Evolutionary conservation across 2,797 vertebrate genomes (phyloP).

Genomic region (Periophthalmus magnuspinnatus): DNA sequence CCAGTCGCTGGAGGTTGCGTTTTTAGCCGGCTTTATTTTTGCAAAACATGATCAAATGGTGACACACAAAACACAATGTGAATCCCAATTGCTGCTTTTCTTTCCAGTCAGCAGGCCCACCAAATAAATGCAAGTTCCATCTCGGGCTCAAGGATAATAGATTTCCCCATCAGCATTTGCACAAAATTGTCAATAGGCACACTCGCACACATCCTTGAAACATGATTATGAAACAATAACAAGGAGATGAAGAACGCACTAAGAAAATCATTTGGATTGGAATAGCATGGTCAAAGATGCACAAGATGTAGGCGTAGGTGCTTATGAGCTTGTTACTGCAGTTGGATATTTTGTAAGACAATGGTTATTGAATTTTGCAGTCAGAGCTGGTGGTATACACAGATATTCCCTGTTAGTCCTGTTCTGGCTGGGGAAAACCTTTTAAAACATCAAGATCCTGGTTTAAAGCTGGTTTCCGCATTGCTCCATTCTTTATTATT

Average conservation of each 20-base stretch:
- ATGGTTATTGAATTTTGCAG: not conserved
- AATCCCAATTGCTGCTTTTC: slow-evolving; percentile 26
- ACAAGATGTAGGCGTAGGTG: slow-evolving; percentile 25
- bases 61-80: slow-evolving; percentile 17
- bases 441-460: not conserved
- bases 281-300: slow-evolving; percentile 8
- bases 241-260: slow-evolving; percentile 29
- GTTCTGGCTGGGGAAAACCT: not conserved
- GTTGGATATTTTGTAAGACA: slow-evolving; percentile 39
- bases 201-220: slow-evolving; percentile 52
- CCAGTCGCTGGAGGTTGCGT: not conserved
- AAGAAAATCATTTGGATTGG: slow-evolving; percentile 42
- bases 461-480: not conserved
- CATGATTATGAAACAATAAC: slow-evolving; percentile 63
- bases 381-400: not conserved
- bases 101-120: slow-evolving; percentile 23
- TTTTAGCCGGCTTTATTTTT: slow-evolving; percentile 10
- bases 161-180: slow-evolving; percentile 48
- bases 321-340: slow-evolving; percentile 40
- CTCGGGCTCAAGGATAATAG: slow-evolving; percentile 39
- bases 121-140: slow-evolving; percentile 40
- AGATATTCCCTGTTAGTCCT: not conserved
- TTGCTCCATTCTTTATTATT: too few species aligned
- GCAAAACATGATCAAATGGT: slow-evolving; percentile 24
- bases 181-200: slow-evolving; percentile 54